These are phyloP conservation scores for Halocaridina rubra DNA, from an alignment of 2,888 invertebrate species.

Conservation along the genomic window DNA sequence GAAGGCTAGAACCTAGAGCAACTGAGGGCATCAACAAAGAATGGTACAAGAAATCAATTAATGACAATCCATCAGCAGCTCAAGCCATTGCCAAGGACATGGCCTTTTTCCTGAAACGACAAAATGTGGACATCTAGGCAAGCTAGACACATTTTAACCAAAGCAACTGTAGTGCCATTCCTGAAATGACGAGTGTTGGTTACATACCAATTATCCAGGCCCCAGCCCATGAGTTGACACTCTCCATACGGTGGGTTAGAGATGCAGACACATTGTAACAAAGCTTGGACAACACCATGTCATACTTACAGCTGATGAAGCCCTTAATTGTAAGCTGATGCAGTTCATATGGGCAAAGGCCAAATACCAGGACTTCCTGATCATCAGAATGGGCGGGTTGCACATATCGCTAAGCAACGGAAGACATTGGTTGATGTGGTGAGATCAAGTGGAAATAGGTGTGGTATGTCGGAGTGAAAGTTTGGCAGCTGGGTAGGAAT, in stretches of 20 bases:
- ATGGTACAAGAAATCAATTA: slow-evolving; percentile 10
- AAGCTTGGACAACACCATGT: not conserved
- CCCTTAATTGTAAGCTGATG: not conserved
- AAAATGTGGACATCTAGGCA: not conserved
- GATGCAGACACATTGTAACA: not conserved
- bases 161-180: not conserved
- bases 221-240: slow-evolving; percentile 1
- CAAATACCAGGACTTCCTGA: no score
- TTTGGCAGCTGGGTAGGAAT: no score
- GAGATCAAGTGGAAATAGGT: no score
- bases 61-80: not conserved
- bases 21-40: slow-evolving; percentile 10
- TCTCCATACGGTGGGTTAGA: not conserved
- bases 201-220: slow-evolving; percentile 7
- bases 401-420: no score
- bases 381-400: no score
- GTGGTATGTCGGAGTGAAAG: no score
- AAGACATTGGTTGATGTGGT: no score
- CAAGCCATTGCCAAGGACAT: not conserved
- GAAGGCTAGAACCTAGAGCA: not conserved
- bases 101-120: slow-evolving; percentile 3
- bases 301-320: not conserved
- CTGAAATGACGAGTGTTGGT: slow-evolving; percentile 22
- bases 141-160: slow-evolving; percentile 22
- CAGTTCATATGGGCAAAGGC: not conserved